These are phyloP conservation scores for Guaruba guarouba DNA, from an alignment of 2,113 vertebrate genomes.

Conservation along the genomic window DNA sequence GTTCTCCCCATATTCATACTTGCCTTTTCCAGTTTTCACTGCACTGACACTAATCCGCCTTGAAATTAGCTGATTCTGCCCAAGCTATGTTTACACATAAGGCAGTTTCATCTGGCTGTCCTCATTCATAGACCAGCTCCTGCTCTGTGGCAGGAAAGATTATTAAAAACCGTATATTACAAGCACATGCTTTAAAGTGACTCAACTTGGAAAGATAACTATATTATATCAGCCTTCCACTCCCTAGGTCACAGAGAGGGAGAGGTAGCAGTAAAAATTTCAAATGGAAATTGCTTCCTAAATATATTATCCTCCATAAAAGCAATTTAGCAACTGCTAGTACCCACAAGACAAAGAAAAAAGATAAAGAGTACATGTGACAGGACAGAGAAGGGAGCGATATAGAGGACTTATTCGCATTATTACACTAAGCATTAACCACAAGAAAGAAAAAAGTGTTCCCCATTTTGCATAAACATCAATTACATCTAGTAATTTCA, in stretches of 20 bases:
- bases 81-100: slow-evolving; percentile 67
- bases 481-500: slow-evolving; percentile 70
- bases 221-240: slow-evolving; percentile 62
- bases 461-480: slow-evolving; percentile 70
- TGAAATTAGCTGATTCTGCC: slow-evolving; percentile 77
- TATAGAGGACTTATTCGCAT: slow-evolving; percentile 61
- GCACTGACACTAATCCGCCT: slow-evolving; percentile 71
- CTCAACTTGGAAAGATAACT: slow-evolving; percentile 68
- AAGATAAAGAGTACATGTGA: slow-evolving; percentile 41
- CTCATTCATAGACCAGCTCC: slow-evolving; percentile 66
- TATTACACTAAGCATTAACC: slow-evolving; percentile 74
- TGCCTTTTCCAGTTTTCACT: slow-evolving; percentile 60
- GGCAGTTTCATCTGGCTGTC: slow-evolving; percentile 64
- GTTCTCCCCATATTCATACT: slow-evolving; percentile 41
- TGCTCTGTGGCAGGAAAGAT: slow-evolving; percentile 66
- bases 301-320: slow-evolving; percentile 70
- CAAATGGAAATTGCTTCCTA: slow-evolving; percentile 69
- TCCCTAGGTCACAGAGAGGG: slow-evolving; percentile 43
- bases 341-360: slow-evolving; percentile 64
- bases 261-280: slow-evolving; percentile 64
- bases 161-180: slow-evolving; percentile 73
- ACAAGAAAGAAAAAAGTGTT: slow-evolving; percentile 73
- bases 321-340: slow-evolving; percentile 72
- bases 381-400: not conserved
- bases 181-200: slow-evolving; percentile 62